These are phyloP conservation scores for Pachypanchax playfairii DNA, from an alignment of 2,113 vertebrate species.

Conservation along the genomic window DNA sequence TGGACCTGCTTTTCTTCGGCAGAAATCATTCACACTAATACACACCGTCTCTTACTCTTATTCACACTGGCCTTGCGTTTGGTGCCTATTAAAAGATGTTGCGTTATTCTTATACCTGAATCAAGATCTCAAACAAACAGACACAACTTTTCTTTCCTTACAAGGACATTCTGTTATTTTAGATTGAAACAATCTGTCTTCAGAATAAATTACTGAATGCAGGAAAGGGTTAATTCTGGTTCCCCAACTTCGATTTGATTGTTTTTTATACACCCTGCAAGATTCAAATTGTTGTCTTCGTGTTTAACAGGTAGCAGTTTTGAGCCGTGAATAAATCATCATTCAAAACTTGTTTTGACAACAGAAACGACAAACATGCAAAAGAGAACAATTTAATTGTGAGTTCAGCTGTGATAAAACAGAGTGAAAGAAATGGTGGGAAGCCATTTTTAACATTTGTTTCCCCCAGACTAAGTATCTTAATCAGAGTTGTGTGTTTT, in stretches of 20 bases:
- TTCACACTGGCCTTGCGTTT: not conserved
- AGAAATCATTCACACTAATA: too few species aligned
- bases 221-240: not conserved
- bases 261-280: not conserved
- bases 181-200: not conserved
- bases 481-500: not conserved
- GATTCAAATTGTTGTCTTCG: slow-evolving; percentile 18
- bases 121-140: not conserved
- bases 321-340: slow-evolving; percentile 33
- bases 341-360: slow-evolving; percentile 36
- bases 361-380: slow-evolving; percentile 28
- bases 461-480: slow-evolving; percentile 3
- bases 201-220: slow-evolving; percentile 2
- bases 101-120: not conserved
- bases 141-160: not conserved
- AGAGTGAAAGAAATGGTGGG: slow-evolving; percentile 1
- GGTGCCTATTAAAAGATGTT: slow-evolving; percentile 1
- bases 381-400: slow-evolving; percentile 33
- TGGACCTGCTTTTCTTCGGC: slow-evolving; percentile 36
- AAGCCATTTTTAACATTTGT: slow-evolving; percentile 12
- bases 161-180: not conserved
- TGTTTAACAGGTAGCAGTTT: slow-evolving; percentile 46
- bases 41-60: too few species aligned
- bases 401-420: slow-evolving; percentile 31
- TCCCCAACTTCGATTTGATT: not conserved